phyloP scores from a whole-genome alignment of 2,113 vertebrate genomes.

The Lates calcarifer region DNA sequence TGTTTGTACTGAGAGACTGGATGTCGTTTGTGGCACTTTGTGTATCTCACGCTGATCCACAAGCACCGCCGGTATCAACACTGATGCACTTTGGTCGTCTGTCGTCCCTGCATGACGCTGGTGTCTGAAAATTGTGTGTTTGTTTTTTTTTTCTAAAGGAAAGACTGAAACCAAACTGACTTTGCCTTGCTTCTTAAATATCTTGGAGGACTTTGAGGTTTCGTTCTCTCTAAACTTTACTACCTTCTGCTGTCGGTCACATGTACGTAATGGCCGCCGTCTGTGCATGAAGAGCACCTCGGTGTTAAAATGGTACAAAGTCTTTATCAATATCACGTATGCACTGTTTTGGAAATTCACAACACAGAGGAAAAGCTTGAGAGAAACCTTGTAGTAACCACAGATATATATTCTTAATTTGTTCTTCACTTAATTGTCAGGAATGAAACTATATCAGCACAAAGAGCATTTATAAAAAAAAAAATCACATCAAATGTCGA shows the following conservation, averaged over 20 bases:
- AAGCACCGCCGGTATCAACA: background rate
- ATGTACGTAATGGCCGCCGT: constrained; percentile 1
- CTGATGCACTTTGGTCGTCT: constrained; percentile 55
- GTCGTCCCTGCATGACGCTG: constrained; percentile 47
- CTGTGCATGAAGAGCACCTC: constrained; percentile 62
- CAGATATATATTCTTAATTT: constrained; percentile 62
- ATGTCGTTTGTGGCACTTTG: constrained; percentile 14
- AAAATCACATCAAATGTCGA: constrained; percentile 84
- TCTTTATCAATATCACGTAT: constrained; percentile 35
- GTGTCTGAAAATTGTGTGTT: constrained; percentile 12
- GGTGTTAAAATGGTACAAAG: constrained; percentile 7
- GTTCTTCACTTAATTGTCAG: constrained; percentile 74
- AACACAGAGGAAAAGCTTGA: constrained; percentile 54
- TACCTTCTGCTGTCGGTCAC: constrained; percentile 14
- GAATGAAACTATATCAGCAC: constrained; percentile 86
- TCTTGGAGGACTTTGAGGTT: background rate
- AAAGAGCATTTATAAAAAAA: constrained; percentile 89
- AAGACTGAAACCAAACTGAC: background rate
- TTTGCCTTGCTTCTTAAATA: constrained; percentile 22
- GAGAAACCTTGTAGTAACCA: constrained; percentile 17
- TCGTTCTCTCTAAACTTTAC: constrained; percentile 9
- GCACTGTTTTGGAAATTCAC: constrained; percentile 69
- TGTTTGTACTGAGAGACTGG: constrained; percentile 10
- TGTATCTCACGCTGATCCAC: background rate
- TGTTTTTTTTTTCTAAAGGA: background rate